Percentiles rank a stretch among this genome's conserved stretches.
Conservation (phyloP, 2,797 vertebrate species). For the Potorous gilbertii region DNA sequence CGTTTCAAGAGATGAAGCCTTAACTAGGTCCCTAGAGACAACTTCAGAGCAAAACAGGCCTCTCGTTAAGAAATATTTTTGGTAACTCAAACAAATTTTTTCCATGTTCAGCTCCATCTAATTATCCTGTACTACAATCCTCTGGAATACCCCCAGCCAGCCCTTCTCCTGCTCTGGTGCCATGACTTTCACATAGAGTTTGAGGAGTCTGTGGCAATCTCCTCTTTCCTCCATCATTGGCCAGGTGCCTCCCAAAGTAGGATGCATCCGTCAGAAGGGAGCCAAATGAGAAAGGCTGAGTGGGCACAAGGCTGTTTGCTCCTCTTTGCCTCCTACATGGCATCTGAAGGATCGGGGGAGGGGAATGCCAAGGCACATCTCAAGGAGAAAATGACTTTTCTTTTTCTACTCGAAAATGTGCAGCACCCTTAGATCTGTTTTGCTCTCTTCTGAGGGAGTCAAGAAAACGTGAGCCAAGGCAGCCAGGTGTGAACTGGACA, state of each 20-base stretch:
- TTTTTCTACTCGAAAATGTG: constrained; percentile 50
- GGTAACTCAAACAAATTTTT: constrained; percentile 78
- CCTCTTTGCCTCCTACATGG: constrained; percentile 67
- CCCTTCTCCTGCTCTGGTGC: constrained; percentile 66
- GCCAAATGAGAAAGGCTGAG: constrained; percentile 72
- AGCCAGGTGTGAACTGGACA: constrained; percentile 14
- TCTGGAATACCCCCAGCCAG: constrained; percentile 74
- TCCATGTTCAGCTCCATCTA: constrained; percentile 76
- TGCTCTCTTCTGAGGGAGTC: constrained; percentile 45
- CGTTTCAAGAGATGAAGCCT: constrained; percentile 82
- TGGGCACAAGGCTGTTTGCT: constrained; percentile 72
- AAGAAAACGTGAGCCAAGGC: constrained; percentile 4
- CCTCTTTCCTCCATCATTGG: constrained; percentile 70
- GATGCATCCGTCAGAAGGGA: constrained; percentile 69
- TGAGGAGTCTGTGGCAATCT: constrained; percentile 50
- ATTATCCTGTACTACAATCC: constrained; percentile 78
- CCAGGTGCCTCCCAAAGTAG: constrained; percentile 74
- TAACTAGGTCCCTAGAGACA: constrained; percentile 80
- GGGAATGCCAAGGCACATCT: constrained; percentile 62
- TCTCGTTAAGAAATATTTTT: constrained; percentile 80
- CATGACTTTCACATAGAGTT: constrained; percentile 67
- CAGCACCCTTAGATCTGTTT: constrained; percentile 32
- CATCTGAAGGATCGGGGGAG: constrained; percentile 69
- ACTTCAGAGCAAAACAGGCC: constrained; percentile 80
- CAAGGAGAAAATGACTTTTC: constrained; percentile 64